Conservation (phyloP, 2,797 vertebrate species). For the Pipistrellus kuhlii region DNA sequence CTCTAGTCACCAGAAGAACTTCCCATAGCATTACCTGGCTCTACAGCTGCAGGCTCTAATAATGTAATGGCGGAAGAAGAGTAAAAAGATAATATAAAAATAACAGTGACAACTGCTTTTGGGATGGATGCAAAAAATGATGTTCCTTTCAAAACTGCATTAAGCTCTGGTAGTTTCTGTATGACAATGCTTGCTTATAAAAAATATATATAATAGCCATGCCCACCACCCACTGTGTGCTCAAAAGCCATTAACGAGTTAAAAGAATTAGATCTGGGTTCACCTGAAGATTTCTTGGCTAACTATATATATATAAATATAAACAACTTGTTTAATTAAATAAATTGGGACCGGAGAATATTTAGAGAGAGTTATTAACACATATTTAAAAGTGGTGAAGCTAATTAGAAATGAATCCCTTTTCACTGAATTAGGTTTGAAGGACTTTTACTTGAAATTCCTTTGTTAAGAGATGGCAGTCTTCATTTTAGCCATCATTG, state of each 20-base stretch:
- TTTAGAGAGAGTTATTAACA: constrained; percentile 47
- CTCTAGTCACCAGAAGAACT: background rate
- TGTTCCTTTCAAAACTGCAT: constrained; percentile 8
- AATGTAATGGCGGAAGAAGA: background rate
- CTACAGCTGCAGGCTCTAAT: background rate
- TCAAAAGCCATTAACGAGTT: background rate
- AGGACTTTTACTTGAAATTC: constrained; percentile 48
- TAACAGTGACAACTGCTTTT: background rate
- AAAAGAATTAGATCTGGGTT: background rate
- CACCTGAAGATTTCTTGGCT: background rate
- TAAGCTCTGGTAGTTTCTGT: background rate
- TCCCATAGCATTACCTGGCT: background rate
- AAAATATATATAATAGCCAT: background rate
- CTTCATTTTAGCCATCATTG: constrained; percentile 59
- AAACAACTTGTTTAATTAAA: background rate
- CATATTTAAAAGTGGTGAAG: constrained; percentile 41
- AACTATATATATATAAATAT: background rate
- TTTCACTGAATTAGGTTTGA: constrained; percentile 64
- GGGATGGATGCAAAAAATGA: constrained; percentile 11
- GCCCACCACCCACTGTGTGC: background rate
- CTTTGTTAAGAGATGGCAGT: constrained; percentile 36
- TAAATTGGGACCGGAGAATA: constrained; percentile 28
- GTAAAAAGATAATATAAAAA: constrained; percentile 21
- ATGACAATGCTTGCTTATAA: background rate
- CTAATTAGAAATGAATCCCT: constrained; percentile 64